Evolutionary conservation across 2,113 vertebrate species (phyloP).

Genomic region (Nasalis larvatus): DNA sequence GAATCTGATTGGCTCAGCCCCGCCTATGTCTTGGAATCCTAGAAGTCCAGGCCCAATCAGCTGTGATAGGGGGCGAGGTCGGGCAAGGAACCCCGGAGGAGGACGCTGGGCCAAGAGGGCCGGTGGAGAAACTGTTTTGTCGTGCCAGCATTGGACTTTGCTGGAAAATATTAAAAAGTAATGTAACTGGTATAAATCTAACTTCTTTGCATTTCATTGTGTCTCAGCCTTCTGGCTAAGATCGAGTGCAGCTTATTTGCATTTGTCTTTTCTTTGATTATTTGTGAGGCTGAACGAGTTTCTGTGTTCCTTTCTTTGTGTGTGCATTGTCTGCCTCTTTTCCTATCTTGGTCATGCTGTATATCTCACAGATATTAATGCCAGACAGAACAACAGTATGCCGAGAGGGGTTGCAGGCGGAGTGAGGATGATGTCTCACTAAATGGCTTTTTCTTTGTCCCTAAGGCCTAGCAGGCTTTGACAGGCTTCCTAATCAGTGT

Average conservation of each 20-base stretch:
- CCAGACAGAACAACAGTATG: neutral
- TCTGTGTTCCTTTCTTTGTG: neutral
- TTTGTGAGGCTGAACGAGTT: neutral
- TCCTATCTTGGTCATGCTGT: neutral
- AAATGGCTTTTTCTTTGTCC: neutral
- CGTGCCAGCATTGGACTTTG: neutral
- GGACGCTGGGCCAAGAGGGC: neutral
- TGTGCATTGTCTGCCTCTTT: neutral
- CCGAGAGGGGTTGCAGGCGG: neutral
- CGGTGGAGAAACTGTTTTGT: too few relatives aligned
- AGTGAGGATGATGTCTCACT: neutral
- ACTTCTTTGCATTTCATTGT: neutral
- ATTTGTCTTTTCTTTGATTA: neutral
- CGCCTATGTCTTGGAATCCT: neutral
- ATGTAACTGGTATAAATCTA: neutral
- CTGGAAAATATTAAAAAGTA: neutral
- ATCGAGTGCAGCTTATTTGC: neutral
- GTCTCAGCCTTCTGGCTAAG: neutral
- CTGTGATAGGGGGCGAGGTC: neutral
- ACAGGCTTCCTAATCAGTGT: neutral
- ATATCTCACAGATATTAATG: neutral
- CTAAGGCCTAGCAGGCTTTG: neutral
- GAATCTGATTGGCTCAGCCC: neutral
- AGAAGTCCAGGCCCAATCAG: neutral
- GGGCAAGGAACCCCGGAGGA: neutral